Conservation (phyloP, 2,888 invertebrate species). For the Conchocele bisecta region DNA sequence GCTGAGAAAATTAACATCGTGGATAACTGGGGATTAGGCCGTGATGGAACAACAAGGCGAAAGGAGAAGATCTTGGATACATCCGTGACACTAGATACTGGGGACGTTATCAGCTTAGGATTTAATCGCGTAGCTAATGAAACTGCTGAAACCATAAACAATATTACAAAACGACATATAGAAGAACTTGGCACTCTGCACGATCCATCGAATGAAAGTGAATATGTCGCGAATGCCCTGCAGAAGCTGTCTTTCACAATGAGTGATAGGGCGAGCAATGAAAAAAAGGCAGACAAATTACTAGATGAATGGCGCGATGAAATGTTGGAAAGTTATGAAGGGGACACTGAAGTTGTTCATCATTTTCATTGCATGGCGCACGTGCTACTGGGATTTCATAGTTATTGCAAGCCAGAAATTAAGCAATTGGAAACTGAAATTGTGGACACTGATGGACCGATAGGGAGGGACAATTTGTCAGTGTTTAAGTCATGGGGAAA, state of each 20-base stretch:
- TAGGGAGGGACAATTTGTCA: constrained; percentile 35
- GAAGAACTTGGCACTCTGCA: constrained; percentile 6
- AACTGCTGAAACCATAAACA: constrained; percentile 23
- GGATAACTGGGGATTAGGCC: constrained; percentile 31
- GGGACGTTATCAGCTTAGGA: constrained; percentile 31
- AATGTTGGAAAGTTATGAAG: neutral
- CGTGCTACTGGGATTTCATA: constrained; percentile 40
- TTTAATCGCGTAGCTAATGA: constrained; percentile 21
- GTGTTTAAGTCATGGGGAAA: constrained; percentile 23
- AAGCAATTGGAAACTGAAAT: constrained; percentile 8
- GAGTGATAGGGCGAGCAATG: constrained; percentile 27
- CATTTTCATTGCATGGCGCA: constrained; percentile 30
- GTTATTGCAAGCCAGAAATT: constrained; percentile 9
- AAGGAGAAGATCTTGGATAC: constrained; percentile 46
- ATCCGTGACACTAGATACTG: constrained; percentile 19
- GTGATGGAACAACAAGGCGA: constrained; percentile 40
- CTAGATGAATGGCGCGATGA: constrained; percentile 18
- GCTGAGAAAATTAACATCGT: constrained; percentile 13
- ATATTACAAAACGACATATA: constrained; percentile 22
- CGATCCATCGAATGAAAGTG: neutral
- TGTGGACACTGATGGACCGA: constrained; percentile 1
- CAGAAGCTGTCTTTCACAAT: constrained; percentile 18
- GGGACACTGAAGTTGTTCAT: constrained; percentile 4
- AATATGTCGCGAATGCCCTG: neutral
- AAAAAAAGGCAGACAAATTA: constrained; percentile 18